Percentiles rank a stretch among this genome's conserved stretches.
These are phyloP conservation scores for Melanchra persicariae DNA, from an alignment of 2,888 invertebrate genomes.

Conservation along the genomic window DNA sequence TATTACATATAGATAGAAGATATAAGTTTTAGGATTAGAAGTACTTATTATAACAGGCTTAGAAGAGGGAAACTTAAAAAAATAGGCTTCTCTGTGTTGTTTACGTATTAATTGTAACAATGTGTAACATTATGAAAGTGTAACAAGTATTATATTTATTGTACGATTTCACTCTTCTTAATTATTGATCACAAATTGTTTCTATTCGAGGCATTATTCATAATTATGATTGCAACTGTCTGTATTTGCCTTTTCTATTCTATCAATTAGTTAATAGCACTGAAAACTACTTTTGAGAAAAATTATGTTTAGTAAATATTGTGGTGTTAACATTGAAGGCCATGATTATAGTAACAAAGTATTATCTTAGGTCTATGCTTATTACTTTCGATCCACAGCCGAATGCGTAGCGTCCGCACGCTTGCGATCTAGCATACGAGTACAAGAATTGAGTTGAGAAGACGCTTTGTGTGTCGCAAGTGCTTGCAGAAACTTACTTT, in stretches of 20 bases:
- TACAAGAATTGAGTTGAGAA: conserved; percentile 69
- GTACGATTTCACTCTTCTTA: conserved; percentile 88
- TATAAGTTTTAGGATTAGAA: conserved; percentile 67
- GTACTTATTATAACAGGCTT: conserved; percentile 75
- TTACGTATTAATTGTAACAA: conserved; percentile 86
- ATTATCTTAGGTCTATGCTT: conserved; percentile 67
- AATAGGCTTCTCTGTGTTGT: conserved; percentile 83
- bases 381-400: conserved; percentile 81
- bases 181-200: conserved; percentile 85
- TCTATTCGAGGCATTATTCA: conserved; percentile 80
- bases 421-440: conserved; percentile 69
- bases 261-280: conserved; percentile 75
- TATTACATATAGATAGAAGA: conserved; percentile 62
- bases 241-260: conserved; percentile 74
- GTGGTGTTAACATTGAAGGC: conserved; percentile 78
- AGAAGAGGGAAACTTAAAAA: conserved; percentile 85
- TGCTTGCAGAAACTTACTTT: conserved; percentile 83
- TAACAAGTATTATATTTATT: conserved; percentile 87
- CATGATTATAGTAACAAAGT: conserved; percentile 74
- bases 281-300: conserved; percentile 69
- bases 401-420: conserved; percentile 79
- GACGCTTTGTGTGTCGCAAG: conserved; percentile 89
- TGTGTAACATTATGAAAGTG: conserved; percentile 87
- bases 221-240: conserved; percentile 78
- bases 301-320: conserved; percentile 65